Base-by-base conservation (phyloP, 1,140 invertebrate species). In the Venturia canescens region DNA sequence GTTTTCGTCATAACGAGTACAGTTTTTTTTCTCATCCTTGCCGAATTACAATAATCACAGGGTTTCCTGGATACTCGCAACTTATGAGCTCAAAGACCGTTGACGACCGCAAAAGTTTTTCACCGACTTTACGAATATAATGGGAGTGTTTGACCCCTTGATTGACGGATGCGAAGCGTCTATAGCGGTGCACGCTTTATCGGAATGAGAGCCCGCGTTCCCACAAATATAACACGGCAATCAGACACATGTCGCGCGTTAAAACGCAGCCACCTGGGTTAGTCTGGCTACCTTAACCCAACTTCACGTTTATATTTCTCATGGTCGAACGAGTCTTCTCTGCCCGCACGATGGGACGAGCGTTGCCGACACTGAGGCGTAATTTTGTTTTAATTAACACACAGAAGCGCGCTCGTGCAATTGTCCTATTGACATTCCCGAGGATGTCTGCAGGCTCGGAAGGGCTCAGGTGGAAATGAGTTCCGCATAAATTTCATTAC, bases 171-270 rank as follows among this genome's bases (percentile, higher is more conserved):
- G 53, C 26, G 48, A 53, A 31, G 71, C 13, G 13, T 16, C 26
- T 27, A 57, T 57, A 34, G 3, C 18, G 21, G 34, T 29, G 16
- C 26, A 86, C 85, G 84, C 77, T 78, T 79, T 79, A 80, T 86
- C 81, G 71, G 78, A 84, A 86, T 83, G 77, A 82, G 21, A 72
- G 81, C n/a, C n/a, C n/a, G n/a, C 67, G 82, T 90, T 91, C 89
- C 88, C 89, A 90, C 86, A 89, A 84, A 83, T 88, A 90, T 90
- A 90, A 80, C 83, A 81, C 80, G 77, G 83, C 85, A 89, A 90
- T 90, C 87, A 86, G 78, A 82, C 83, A 86, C 86, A 91, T 90
- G 89, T 88, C 85, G 84, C 85, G 83, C 78, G 85, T 74, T 80
- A 82, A 78, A 50, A 85, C 75, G 72, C 78, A 85, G 85, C 84